Percentiles rank a stretch among this genome's conserved stretches.
Conservation (phyloP, 2,113 vertebrate species). For the Tachysurus fulvidraco region DNA sequence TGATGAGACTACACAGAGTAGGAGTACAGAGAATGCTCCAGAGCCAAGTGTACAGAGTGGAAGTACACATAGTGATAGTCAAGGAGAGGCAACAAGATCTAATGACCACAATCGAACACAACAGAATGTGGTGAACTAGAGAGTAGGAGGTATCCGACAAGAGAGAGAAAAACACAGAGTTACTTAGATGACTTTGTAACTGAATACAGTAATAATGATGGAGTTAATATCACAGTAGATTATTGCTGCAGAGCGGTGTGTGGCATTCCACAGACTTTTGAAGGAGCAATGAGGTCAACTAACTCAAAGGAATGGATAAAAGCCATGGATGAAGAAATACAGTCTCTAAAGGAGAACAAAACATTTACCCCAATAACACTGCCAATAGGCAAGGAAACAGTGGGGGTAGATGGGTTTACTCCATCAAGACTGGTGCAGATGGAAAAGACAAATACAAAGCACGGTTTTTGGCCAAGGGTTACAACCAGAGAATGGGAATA, state of each 20-base stretch:
- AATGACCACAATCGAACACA: background rate
- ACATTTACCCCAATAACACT: background rate
- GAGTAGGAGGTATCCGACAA: background rate
- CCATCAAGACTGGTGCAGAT: too few species aligned
- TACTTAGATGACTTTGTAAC: background rate
- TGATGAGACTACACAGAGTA: background rate
- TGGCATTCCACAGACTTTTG: conserved; percentile 42
- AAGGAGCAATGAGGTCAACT: conserved; percentile 3
- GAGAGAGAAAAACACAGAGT: too few species aligned
- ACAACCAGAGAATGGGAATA: too few species aligned
- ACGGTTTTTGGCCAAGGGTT: too few species aligned
- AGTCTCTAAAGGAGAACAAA: too few species aligned
- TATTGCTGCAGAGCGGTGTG: conserved; percentile 43
- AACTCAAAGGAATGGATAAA: too few species aligned
- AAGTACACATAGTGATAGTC: too few species aligned
- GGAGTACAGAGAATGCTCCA: background rate
- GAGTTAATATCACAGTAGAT: background rate
- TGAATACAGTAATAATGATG: background rate
- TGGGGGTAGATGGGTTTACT: background rate
- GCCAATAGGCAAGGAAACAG: background rate
- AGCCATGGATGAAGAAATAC: too few species aligned
- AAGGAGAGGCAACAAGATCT: background rate
- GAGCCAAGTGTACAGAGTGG: background rate
- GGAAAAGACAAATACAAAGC: too few species aligned
- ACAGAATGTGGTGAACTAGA: too few species aligned